These are phyloP conservation scores for Silurus glanis DNA, from an alignment of 2,113 vertebrate species.

Conservation along the genomic window DNA sequence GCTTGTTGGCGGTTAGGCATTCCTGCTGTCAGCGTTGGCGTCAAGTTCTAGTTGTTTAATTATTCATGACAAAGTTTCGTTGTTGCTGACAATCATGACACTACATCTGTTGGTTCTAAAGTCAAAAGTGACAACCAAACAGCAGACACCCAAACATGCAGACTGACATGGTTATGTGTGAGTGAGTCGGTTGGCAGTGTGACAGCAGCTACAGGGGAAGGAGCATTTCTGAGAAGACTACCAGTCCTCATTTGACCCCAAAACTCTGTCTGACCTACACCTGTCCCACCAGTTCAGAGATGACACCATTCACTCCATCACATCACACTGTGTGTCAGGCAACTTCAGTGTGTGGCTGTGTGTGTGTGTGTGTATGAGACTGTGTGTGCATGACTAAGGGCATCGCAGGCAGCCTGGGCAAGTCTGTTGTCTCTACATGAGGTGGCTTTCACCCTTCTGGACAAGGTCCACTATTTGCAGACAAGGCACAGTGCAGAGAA, in stretches of 20 bases:
- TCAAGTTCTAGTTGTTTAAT: not conserved
- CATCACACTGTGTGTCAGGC: conserved; percentile 23
- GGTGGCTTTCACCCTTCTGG: conserved; percentile 52
- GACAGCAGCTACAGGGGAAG: conserved; percentile 3
- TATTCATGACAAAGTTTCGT: not conserved
- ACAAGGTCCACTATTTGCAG: conserved; percentile 49
- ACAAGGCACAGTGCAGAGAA: conserved; percentile 30
- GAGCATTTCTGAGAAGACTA: conserved; percentile 1
- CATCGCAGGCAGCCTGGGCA: not conserved
- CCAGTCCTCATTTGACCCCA: not conserved
- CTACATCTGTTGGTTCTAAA: not conserved
- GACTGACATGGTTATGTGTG: not conserved
- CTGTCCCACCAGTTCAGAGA: conserved; percentile 37
- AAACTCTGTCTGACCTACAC: conserved; percentile 41
- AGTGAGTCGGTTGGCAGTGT: conserved; percentile 3
- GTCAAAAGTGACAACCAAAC: not conserved
- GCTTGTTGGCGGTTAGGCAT: not conserved
- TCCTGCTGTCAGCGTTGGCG: not conserved
- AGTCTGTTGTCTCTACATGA: conserved; percentile 29
- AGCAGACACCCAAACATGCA: not conserved
- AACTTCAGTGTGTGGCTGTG: conserved; percentile 3
- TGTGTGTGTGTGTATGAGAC: conserved; percentile 2
- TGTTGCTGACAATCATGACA: not conserved
- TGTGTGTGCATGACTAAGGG: not conserved
- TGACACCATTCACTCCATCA: conserved; percentile 21